Conservation (phyloP, 2,888 invertebrate genomes). For the Gnatocerus cornutus region DNA sequence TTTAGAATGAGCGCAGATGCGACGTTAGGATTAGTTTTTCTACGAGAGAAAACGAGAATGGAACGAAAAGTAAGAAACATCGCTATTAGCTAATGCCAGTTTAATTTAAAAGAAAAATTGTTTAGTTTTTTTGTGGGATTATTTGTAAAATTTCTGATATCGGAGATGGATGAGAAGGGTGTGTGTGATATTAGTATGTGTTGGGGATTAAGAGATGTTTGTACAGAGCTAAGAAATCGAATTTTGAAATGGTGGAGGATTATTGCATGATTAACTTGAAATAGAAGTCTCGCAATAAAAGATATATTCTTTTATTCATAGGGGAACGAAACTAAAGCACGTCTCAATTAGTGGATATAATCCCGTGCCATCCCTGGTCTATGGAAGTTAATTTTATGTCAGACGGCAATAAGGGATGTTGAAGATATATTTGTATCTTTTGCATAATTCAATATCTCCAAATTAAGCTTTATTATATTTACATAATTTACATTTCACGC, state of each 20-base stretch:
- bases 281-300: slow-evolving; percentile 43
- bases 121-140: slow-evolving; percentile 14
- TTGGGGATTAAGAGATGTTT: slow-evolving; percentile 39
- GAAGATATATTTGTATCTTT: slow-evolving; percentile 56
- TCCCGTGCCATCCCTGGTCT: slow-evolving; percentile 27
- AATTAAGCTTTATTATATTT: slow-evolving; percentile 63
- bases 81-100: slow-evolving; percentile 24
- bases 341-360: slow-evolving; percentile 50
- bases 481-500: slow-evolving; percentile 64
- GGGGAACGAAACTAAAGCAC: slow-evolving; percentile 46
- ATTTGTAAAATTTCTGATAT: slow-evolving; percentile 21
- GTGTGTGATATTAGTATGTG: slow-evolving; percentile 30
- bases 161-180: slow-evolving; percentile 13
- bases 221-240: slow-evolving; percentile 40
- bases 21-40: slow-evolving; percentile 23
- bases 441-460: slow-evolving; percentile 63
- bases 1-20: not conserved
- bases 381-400: slow-evolving; percentile 46
- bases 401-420: slow-evolving; percentile 34
- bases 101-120: slow-evolving; percentile 34
- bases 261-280: slow-evolving; percentile 46
- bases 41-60: not conserved
- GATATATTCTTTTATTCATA: slow-evolving; percentile 50
- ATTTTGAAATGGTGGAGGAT: slow-evolving; percentile 46
- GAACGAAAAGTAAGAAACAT: slow-evolving; percentile 1